Conservation (phyloP, 2,888 invertebrate genomes). For the Chaetogeoica ovagalla region DNA sequence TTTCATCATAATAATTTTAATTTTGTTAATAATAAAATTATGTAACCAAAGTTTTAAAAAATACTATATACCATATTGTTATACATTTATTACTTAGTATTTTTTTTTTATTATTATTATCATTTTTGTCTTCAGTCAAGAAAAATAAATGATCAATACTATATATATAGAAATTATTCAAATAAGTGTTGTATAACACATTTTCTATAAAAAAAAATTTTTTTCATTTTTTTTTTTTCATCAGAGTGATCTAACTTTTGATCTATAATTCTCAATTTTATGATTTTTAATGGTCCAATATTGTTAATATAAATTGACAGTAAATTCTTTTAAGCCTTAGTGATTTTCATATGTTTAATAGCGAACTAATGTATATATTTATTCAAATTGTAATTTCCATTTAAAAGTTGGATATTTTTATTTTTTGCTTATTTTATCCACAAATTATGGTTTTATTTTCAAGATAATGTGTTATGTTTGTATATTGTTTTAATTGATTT, state of each 20-base stretch:
- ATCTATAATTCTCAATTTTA: neutral
- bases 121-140: neutral
- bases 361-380: neutral
- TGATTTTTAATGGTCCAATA: neutral
- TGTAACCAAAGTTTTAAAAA: too few relatives aligned
- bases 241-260: too few relatives aligned
- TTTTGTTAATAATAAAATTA: too few relatives aligned
- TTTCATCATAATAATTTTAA: too few relatives aligned
- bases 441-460: neutral
- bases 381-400: constrained; percentile 7
- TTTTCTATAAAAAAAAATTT: neutral
- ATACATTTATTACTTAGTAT: neutral
- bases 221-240: neutral
- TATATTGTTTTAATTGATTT: neutral
- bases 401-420: neutral
- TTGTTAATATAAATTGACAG: neutral
- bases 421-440: constrained; percentile 1
- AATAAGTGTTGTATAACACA: neutral
- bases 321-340: neutral
- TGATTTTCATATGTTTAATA: neutral
- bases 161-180: neutral
- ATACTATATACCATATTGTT: too few relatives aligned
- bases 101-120: neutral
- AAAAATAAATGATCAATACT: too few relatives aligned
- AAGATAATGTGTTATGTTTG: neutral